These are phyloP conservation scores for Peromyscus eremicus DNA, from an alignment of 2,797 vertebrate species.

Conservation along the genomic window DNA sequence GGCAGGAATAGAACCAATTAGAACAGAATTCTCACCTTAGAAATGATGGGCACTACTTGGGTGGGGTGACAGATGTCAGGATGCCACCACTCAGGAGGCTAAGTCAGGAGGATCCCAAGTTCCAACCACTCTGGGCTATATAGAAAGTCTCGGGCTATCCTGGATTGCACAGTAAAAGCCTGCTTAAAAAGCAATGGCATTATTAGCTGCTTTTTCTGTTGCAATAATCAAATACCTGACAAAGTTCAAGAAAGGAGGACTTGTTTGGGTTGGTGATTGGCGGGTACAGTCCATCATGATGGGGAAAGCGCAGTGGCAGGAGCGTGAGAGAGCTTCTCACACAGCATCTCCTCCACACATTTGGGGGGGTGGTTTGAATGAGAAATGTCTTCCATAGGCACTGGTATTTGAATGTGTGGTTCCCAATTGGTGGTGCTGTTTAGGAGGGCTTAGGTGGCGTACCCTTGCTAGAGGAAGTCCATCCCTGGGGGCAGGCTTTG, in stretches of 20 bases:
- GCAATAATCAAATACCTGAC: not conserved
- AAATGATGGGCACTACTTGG: not conserved
- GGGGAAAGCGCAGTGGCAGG: not conserved
- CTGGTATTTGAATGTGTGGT: not conserved
- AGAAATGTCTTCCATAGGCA: not conserved
- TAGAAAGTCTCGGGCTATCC: not conserved
- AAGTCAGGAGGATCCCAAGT: not conserved
- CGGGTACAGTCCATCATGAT: not conserved
- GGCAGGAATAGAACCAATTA: not conserved
- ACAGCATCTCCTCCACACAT: not conserved
- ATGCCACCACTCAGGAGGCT: not conserved
- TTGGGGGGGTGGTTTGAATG: not conserved
- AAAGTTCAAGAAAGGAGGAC: not conserved
- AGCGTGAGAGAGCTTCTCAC: not conserved
- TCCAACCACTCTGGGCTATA: not conserved
- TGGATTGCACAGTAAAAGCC: not conserved
- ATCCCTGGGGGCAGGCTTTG: not conserved
- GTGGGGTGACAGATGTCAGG: not conserved
- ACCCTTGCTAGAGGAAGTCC: not conserved
- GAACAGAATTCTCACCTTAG: not conserved
- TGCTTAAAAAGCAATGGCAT: not conserved
- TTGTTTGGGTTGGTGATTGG: not conserved
- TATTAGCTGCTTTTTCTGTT: not conserved
- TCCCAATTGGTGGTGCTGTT: not conserved
- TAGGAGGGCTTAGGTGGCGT: not conserved